Evolutionary conservation across 2,797 vertebrate species (phyloP).

Genomic region (Ceryle rudis): DNA sequence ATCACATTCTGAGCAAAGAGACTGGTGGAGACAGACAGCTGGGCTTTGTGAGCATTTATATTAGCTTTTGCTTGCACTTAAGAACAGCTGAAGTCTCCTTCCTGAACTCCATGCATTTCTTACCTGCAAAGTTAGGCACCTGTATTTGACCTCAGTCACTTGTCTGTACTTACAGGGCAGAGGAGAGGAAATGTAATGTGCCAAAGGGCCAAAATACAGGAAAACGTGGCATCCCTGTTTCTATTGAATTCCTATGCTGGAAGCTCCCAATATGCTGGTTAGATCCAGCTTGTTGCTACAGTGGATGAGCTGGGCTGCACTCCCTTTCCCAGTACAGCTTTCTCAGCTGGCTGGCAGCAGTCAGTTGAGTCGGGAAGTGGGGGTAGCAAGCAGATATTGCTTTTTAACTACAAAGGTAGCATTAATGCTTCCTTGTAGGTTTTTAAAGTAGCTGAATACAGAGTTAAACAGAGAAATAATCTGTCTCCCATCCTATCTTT

Average conservation of each 20-base stretch:
- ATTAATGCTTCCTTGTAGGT: not conserved
- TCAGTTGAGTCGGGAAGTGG: not conserved
- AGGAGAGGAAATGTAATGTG: not conserved
- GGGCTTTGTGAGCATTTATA: not conserved
- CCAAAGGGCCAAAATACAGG: not conserved
- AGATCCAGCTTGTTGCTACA: not conserved
- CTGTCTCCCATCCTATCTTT: not conserved
- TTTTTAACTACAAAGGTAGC: not conserved
- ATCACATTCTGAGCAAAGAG: not conserved
- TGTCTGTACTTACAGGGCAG: not conserved
- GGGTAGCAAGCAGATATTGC: not conserved
- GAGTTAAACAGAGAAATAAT: conserved; percentile 15
- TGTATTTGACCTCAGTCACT: not conserved
- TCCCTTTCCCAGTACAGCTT: not conserved
- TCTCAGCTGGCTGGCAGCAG: not conserved
- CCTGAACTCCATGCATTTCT: not conserved
- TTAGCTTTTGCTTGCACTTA: not conserved
- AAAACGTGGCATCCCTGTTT: not conserved
- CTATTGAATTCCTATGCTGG: not conserved
- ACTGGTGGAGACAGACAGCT: not conserved
- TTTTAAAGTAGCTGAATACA: conserved; percentile 1
- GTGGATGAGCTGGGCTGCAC: not conserved
- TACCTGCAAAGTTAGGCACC: not conserved
- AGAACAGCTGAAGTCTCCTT: not conserved
- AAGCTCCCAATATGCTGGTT: not conserved